Conservation (phyloP, 2,113 vertebrate genomes). For the Hyperopisus bebe region DNA sequence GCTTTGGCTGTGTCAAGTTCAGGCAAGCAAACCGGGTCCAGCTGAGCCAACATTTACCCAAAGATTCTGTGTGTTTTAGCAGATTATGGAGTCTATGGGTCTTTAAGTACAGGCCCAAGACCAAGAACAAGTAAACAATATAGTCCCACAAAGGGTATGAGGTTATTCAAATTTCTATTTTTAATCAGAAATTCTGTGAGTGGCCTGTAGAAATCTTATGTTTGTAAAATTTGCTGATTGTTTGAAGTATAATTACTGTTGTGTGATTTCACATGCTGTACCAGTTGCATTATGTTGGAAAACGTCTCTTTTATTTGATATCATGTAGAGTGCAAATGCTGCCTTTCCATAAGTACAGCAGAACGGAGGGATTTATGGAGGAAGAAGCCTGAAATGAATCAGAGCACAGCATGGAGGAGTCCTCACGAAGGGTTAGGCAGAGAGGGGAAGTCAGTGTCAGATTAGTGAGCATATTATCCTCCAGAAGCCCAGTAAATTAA, state of each 20-base stretch:
- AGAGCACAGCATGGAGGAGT: neutral
- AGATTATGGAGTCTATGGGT: neutral
- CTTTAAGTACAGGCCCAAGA: neutral
- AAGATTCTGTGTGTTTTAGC: neutral
- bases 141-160: neutral
- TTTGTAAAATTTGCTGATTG: neutral
- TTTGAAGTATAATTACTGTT: neutral
- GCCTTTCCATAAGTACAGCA: neutral
- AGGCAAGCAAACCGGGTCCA: neutral
- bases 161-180: neutral
- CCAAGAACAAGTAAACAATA: neutral
- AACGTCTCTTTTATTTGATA: neutral
- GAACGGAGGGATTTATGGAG: neutral
- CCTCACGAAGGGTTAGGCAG: neutral
- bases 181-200: neutral
- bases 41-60: neutral
- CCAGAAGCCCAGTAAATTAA: neutral
- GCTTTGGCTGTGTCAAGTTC: neutral
- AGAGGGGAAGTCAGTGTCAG: neutral
- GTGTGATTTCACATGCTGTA: neutral
- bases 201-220: neutral
- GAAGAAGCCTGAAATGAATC: neutral
- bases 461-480: neutral
- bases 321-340: neutral
- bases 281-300: neutral